Percentiles rank a stretch among this genome's conserved stretches.
Conservation (phyloP, 2,113 vertebrate genomes). For the Rissa tridactyla region DNA sequence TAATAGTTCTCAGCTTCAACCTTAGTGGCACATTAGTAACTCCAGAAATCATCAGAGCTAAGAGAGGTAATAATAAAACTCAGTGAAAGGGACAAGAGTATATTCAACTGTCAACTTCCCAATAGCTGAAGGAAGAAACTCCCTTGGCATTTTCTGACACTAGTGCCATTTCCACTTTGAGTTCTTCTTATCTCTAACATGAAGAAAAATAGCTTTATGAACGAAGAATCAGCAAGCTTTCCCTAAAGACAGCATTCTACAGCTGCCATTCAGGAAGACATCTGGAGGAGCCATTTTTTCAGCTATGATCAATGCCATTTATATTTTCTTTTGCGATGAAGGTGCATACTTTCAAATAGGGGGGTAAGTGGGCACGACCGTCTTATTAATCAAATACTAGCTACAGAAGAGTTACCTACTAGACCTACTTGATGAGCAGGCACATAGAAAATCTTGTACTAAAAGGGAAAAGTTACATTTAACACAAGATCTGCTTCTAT, state of each 20-base stretch:
- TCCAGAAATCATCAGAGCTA: neutral
- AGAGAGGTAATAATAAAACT: constrained; percentile 7
- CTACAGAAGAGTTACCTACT: neutral
- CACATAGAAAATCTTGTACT: neutral
- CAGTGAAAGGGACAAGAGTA: constrained; percentile 9
- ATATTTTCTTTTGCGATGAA: neutral
- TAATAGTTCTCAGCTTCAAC: neutral
- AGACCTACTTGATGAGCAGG: neutral
- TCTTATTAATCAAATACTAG: neutral
- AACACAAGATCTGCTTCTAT: constrained; percentile 4
- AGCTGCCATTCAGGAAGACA: neutral
- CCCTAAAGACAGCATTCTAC: neutral
- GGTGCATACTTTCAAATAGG: neutral
- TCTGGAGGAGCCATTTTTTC: neutral
- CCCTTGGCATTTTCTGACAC: constrained; percentile 4
- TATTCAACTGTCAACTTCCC: constrained; percentile 24
- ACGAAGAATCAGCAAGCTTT: constrained; percentile 11
- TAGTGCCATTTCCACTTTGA: constrained; percentile 1
- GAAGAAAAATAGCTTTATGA: constrained; percentile 28
- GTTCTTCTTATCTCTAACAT: constrained; percentile 5
- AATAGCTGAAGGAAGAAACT: neutral
- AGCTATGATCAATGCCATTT: neutral
- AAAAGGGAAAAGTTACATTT: neutral
- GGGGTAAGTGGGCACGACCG: neutral
- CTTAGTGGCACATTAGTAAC: neutral